Evolutionary conservation across 64 coral and sea anemone species (phyloP).

Genomic region (Acropora yongei): DNA sequence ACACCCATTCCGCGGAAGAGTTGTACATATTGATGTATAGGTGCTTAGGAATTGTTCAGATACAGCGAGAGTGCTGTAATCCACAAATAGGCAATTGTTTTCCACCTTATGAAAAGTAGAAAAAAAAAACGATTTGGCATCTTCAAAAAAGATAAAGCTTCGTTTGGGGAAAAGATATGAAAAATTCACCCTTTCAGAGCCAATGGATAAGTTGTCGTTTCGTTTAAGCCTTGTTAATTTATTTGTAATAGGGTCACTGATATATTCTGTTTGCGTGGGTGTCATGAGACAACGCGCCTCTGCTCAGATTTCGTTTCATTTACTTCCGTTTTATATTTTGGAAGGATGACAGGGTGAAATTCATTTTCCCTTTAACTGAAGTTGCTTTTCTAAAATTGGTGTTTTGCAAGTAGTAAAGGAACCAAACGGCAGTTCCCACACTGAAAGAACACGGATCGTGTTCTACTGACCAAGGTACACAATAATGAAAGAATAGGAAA

Average conservation of each 20-base stretch:
- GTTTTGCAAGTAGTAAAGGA: conserved; percentile 14
- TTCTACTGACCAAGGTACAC: too few species aligned
- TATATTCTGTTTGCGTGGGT: too few species aligned
- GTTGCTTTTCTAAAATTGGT: background rate
- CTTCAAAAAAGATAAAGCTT: background rate
- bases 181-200: background rate
- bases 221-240: background rate
- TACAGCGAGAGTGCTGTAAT: conserved; percentile 8
- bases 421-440: background rate
- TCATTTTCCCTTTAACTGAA: background rate
- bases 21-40: conserved; percentile 15
- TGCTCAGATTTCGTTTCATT: background rate
- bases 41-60: background rate
- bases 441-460: background rate
- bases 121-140: background rate
- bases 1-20: conserved; percentile 59
- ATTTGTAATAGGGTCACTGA: too few species aligned
- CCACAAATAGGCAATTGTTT: background rate
- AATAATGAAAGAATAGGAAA: too few species aligned
- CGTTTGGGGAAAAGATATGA: background rate
- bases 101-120: background rate
- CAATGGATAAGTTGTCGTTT: background rate
- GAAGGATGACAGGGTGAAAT: background rate
- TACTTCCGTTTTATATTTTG: background rate
- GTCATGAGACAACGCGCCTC: background rate